These are phyloP conservation scores for Gryllus bimaculatus DNA, from an alignment of 1,140 invertebrate species.

Conservation along the genomic window DNA sequence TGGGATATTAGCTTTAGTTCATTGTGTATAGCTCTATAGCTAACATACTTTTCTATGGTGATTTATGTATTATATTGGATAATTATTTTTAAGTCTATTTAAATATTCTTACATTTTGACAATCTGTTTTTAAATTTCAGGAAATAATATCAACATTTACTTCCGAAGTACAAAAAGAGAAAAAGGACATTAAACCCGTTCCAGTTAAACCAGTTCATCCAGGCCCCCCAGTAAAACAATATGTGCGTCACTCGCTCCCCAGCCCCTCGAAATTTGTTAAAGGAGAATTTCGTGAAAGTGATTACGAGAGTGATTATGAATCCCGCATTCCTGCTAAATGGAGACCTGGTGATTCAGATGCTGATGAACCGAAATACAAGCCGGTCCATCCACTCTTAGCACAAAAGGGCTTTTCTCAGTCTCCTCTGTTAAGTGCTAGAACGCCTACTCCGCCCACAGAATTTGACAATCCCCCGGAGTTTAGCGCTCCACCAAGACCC, in stretches of 20 bases:
- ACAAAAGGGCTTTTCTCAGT: background rate
- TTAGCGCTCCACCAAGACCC: constrained; percentile 38
- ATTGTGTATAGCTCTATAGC: no score
- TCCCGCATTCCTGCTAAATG: constrained; percentile 50
- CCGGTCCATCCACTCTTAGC: constrained; percentile 47
- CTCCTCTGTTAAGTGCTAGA: constrained; percentile 17
- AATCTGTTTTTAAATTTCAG: constrained; percentile 29
- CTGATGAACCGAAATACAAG: constrained; percentile 43
- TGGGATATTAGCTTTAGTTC: no score
- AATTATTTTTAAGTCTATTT: no score
- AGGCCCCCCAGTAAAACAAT: constrained; percentile 25
- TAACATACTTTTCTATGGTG: no score
- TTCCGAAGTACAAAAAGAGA: constrained; percentile 34
- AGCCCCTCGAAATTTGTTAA: constrained; percentile 56
- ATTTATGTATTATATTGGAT: no score
- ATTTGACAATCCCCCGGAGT: constrained; percentile 42
- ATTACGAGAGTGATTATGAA: constrained; percentile 67
- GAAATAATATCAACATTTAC: constrained; percentile 34
- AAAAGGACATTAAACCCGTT: background rate
- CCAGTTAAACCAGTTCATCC: constrained; percentile 36
- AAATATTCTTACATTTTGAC: background rate
- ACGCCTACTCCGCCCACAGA: constrained; percentile 44
- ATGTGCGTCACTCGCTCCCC: constrained; percentile 35
- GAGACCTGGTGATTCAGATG: constrained; percentile 42
- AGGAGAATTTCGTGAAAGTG: constrained; percentile 57